Conservation (phyloP, 2,113 vertebrate genomes). For the Calyptommatus sinebrachiatus region DNA sequence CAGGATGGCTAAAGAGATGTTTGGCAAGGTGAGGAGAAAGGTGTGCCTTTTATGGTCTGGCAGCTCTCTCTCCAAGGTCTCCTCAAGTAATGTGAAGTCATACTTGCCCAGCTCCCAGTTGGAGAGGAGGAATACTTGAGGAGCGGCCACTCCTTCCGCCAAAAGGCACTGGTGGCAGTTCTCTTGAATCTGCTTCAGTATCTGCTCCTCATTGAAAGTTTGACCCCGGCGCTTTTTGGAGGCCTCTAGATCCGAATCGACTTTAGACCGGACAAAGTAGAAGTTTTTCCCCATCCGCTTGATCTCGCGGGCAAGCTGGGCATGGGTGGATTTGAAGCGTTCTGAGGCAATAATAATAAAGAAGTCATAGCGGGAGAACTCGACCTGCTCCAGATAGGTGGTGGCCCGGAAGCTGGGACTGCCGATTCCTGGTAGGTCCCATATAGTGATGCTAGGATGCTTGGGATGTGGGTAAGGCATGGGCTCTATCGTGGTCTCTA, state of each 20-base stretch:
- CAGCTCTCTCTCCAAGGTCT: conserved; percentile 60
- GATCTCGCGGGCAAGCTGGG: conserved; percentile 63
- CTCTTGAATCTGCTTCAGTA: conserved; percentile 49
- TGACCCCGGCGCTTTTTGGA: conserved; percentile 35
- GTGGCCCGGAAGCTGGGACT: conserved; percentile 62
- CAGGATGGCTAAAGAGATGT: conserved; percentile 58
- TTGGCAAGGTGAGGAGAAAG: conserved; percentile 59
- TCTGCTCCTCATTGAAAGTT: conserved; percentile 18
- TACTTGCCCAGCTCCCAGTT: conserved; percentile 39
- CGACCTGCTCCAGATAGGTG: conserved; percentile 66
- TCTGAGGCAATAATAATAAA: conserved; percentile 71
- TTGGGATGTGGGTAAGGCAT: conserved; percentile 63
- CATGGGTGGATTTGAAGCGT: conserved; percentile 65
- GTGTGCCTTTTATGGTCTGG: conserved; percentile 56
- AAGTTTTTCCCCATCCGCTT: conserved; percentile 65
- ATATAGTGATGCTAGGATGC: conserved; percentile 63
- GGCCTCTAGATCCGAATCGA: conserved; percentile 64
- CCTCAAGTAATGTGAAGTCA: conserved; percentile 52
- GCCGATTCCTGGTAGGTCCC: conserved; percentile 76
- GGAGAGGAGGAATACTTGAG: conserved; percentile 61
- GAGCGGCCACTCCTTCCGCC: conserved; percentile 25
- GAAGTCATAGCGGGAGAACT: conserved; percentile 70
- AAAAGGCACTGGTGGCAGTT: conserved; percentile 43
- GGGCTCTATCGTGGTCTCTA: conserved; percentile 68
- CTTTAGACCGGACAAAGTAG: conserved; percentile 76